Percentiles rank a stretch among this genome's conserved stretches.
Conservation (phyloP, 2,888 invertebrate species). For the Uloborus plumipes region DNA sequence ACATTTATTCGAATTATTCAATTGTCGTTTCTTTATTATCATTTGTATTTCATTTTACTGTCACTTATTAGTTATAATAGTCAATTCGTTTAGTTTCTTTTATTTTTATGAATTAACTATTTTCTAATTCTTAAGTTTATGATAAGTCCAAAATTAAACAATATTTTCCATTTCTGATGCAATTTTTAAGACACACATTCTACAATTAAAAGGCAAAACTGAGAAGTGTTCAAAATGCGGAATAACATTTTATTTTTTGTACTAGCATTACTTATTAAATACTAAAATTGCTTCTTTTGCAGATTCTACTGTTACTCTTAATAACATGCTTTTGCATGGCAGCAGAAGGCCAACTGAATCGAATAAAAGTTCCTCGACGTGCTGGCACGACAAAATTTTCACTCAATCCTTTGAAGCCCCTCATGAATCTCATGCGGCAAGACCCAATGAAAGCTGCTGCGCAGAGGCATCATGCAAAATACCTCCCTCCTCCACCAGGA, state of each 20-base stretch:
- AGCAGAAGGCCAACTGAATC: conserved; percentile 34
- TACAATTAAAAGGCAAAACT: too few relatives aligned
- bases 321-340: conserved; percentile 29
- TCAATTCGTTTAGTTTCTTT: too few relatives aligned
- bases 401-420: conserved; percentile 48
- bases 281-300: neutral
- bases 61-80: too few relatives aligned
- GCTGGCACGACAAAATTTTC: conserved; percentile 50
- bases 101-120: too few relatives aligned
- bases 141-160: too few relatives aligned
- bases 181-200: too few relatives aligned
- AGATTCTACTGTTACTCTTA: conserved; percentile 26
- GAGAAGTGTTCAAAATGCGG: too few relatives aligned
- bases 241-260: neutral
- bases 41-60: too few relatives aligned
- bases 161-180: too few relatives aligned
- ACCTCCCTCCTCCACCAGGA: conserved; percentile 50
- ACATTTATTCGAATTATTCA: too few relatives aligned
- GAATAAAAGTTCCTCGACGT: conserved; percentile 43
- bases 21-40: too few relatives aligned
- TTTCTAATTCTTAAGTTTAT: too few relatives aligned
- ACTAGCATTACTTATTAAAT: neutral
- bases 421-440: conserved; percentile 54
- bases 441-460: conserved; percentile 55
- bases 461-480: conserved; percentile 41